Evolutionary conservation across 2,888 invertebrate species (phyloP), one percentile per base, ranked within the genome.

Genomic region (Dasysyrphus tricinctus): DNA sequence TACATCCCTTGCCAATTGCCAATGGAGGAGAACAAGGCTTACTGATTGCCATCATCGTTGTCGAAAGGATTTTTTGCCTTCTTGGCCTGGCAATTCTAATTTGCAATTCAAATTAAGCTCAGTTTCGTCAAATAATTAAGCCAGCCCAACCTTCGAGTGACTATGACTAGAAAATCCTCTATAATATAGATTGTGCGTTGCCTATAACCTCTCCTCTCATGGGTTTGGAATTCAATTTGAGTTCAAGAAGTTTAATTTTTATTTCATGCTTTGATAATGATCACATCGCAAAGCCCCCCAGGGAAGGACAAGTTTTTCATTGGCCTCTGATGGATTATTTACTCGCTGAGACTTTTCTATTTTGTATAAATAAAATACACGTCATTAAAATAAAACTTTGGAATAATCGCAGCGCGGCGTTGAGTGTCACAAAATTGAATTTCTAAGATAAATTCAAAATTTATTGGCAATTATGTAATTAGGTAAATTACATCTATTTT

Each of bases 381-480:
- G 47, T 54, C 51, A 63, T 74, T 37, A 29, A 54, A 42, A 39
- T 42, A 32, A 32, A 37, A 49, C 51, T 63, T 51, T 61, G 39
- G 12, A 63, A 72, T 57, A 44, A 42, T n/a, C 42, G 56, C 9
- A 1, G 16, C 14, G 29, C 3, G 51, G 11, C 37, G 24, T n/a
- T 37, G 54, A 80, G 42, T 65, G 32, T 70, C 76, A n/a, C 63
- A 16, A 56, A 80, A 75, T 59, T 72, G 54, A 84, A 77, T 70
- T 61, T 67, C 76, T 54, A 32, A 61, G 56, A 70, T 81, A 81
- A 81, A 85, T 78, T 81, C 59, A 78, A 81, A 81, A 78, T 85
- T 78, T 77, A 85, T 78, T 81, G 85, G 42, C 85, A 85, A 85
- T 85, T 85, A 85, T 69, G 63, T 81, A 81, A 85, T 85, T 85